Base-by-base conservation (phyloP, 1,140 invertebrate genomes). In the Hycleus phaleratus region DNA sequence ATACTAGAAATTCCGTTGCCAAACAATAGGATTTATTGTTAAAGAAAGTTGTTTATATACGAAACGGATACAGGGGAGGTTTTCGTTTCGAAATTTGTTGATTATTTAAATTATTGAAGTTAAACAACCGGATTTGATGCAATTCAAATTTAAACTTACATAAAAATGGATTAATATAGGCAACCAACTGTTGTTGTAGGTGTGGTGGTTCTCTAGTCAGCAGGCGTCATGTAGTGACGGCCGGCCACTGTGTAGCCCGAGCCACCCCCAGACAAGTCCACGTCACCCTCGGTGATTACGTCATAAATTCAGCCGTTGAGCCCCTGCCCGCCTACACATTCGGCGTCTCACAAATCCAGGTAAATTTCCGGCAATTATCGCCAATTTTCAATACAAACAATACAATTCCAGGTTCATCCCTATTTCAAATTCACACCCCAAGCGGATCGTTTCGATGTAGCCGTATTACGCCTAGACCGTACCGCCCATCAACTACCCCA, bases 391-490 rank as follows among this genome's bases (percentile, higher is more conserved):
- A 7, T 4, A 3, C 7, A 5, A 32, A 32, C 32, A 32, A 32
- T 26, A 10, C 43, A 9, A 43, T 56, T 56, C 50, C 78, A 90
- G 73, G 90, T 95, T 2, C 93, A 96, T 76, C 93, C 93, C 0
- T 90, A 92, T 67, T 96, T 96, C 76, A 94, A 95, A 73, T 96
- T 96, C 68, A 96, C 93, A 0, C 93, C 93, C 0, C 91, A 93
- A 72, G 88, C 88, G 1, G 86, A 89, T 67, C 78, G 93, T 44
- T 95, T 91, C 68, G 94, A 97, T 71, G 91, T 97, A 1, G 93
- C 93, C 18, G 93, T 96, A 3, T 76, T 97, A 56, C 83, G 88
- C 46, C 74, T 96, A 62, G 90, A 95, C 68, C 80, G 90, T 59
- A 88, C 91, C 8, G 91, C 95, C 12, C 87, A 90, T 69, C 85